These are phyloP conservation scores for Drosophila athabasca DNA, from an alignment of 1,140 invertebrate genomes.

Conservation along the genomic window DNA sequence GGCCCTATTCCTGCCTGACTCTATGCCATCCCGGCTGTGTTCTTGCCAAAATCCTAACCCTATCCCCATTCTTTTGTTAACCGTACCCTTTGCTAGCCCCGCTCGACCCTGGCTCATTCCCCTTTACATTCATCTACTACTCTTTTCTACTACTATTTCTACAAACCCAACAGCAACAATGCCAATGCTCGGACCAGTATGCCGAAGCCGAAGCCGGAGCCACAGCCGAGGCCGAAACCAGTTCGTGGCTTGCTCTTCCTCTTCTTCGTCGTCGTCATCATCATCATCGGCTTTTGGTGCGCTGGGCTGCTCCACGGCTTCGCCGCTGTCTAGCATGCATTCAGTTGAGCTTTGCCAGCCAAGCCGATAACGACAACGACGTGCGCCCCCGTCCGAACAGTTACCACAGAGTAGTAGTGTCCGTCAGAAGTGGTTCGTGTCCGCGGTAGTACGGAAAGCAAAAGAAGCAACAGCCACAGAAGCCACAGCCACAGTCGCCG, in stretches of 20 bases:
- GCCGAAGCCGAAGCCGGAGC: conserved; percentile 8
- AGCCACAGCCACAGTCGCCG: conserved; percentile 4
- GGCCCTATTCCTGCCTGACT: too few relatives aligned
- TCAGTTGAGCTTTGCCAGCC: conserved; percentile 76
- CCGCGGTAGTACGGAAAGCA: conserved; percentile 37
- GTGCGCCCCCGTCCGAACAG: conserved; percentile 2
- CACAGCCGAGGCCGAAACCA: conserved; percentile 36
- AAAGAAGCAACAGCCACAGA: conserved; percentile 27
- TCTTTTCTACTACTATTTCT: conserved; percentile 27
- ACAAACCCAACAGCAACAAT: background rate
- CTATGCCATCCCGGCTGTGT: background rate
- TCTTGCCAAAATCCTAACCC: background rate
- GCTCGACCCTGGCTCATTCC: too few relatives aligned
- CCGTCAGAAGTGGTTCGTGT: conserved; percentile 22
- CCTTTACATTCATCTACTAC: conserved; percentile 20
- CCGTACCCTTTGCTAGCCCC: background rate
- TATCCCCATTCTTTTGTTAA: background rate
- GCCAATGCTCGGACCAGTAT: background rate
- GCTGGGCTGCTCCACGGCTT: too few relatives aligned
- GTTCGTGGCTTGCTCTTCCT: conserved; percentile 33
- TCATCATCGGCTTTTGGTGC: conserved; percentile 9
- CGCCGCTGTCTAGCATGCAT: conserved; percentile 27
- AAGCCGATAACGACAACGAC: conserved; percentile 55
- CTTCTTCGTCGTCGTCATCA: conserved; percentile 6
- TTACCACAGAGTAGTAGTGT: too few relatives aligned